Base-by-base conservation (phyloP, 2,113 vertebrate species). In the Enhydra lutris region DNA sequence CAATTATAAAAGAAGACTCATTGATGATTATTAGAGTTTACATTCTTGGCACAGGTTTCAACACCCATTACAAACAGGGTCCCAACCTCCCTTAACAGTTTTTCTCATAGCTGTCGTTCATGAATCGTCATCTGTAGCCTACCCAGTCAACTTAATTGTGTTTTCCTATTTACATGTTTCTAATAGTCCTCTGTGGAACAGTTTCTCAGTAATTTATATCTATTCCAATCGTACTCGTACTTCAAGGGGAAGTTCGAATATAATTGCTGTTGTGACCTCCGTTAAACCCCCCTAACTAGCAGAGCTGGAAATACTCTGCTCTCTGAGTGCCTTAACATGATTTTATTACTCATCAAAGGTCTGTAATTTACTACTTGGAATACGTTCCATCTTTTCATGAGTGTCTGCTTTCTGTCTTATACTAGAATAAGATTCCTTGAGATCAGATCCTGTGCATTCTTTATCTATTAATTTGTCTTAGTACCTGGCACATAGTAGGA, bases 11-110 rank as follows among this genome's bases (percentile, higher is more conserved):
- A 93, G 23, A 63, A 86, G 59, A 24, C 1, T 90, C 36, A 80
- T 67, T 47, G n/a, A 36, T 83, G n/a, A 74, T 90, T 84, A 94
- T 87, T 83, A 74, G 29, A 74, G 31, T 84, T 88, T 83, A 76
- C 42, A 42, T 95, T 94, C 39, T 73, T 81, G 80, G 61, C 95
- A 74, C 14, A 73, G 47, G 36, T 55, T 79, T 84, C n/a, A 93
- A 7, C 84, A 79, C 74, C 47, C 83, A 45, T 94, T 95, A 96
- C 42, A 95, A 93, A 84, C 11, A 97, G 61, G 42, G n/a, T 65
- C 21, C 55, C 65, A 74, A 52, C 7, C 42, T 91, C 92, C 92
- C 69, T 90, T 65, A 94, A 90, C n/a, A 81, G 39, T 76, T 92
- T 94, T 87, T 59, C 71, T 86, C 57, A 84, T 90, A 84, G 71